phyloP scores from a whole-genome alignment of 1,140 invertebrate species.

The Cherax quadricarinatus region DNA sequence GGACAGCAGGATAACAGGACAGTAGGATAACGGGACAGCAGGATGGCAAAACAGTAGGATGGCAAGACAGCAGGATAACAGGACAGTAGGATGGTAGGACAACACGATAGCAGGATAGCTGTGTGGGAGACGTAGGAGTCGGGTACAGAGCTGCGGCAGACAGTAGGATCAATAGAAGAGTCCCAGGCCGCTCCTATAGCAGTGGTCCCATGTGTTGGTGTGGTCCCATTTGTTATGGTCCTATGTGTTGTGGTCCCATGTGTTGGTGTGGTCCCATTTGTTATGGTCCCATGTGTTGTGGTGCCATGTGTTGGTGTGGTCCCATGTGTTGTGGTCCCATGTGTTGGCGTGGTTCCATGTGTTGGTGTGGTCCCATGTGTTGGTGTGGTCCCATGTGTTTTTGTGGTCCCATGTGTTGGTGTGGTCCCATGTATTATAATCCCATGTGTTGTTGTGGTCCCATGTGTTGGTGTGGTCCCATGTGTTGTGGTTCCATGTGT shows the following conservation, averaged over 20 bases:
- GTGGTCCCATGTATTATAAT: not conserved
- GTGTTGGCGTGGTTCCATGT: too few relatives aligned
- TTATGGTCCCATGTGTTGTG: too few relatives aligned
- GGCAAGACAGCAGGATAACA: not conserved
- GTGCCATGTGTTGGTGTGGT: too few relatives aligned
- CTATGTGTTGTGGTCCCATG: too few relatives aligned
- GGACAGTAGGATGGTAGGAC: not conserved
- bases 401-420: not conserved
- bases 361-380: not conserved
- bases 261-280: too few relatives aligned
- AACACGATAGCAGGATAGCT: not conserved
- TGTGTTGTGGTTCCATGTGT: too few relatives aligned
- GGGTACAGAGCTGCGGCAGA: not conserved
- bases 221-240: too few relatives aligned
- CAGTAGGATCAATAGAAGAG: slow-evolving; percentile 1
- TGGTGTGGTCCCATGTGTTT: not conserved
- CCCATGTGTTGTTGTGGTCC: too few relatives aligned
- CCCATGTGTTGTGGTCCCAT: too few relatives aligned
- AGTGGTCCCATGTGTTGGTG: not conserved
- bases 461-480: too few relatives aligned
- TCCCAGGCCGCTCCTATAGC: not conserved
- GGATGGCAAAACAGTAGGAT: not conserved
- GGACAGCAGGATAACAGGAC: not conserved
- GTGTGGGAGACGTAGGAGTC: not conserved
- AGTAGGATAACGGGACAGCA: not conserved